Percentiles rank a stretch among this genome's conserved stretches.
Evolutionary conservation across 2,888 invertebrate species (phyloP).

Genomic region (Drosophila melanosoma): DNA sequence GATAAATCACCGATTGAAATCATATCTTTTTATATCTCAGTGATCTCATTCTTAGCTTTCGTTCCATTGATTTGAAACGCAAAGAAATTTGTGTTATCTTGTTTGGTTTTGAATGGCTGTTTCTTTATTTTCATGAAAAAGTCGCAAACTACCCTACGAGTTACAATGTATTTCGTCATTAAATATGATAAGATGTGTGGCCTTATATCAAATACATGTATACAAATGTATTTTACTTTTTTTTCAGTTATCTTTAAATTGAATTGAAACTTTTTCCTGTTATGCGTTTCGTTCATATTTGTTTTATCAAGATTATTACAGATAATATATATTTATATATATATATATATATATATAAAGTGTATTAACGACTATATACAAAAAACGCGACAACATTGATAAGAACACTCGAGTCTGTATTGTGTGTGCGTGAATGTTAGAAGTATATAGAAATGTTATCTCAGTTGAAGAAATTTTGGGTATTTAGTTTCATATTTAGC

Average conservation of each 20-base stretch:
- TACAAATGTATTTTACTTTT: constrained; percentile 36
- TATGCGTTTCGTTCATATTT: constrained; percentile 24
- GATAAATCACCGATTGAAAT: background rate
- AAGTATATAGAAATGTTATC: constrained; percentile 20
- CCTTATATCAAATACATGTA: constrained; percentile 48
- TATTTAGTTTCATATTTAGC: constrained; percentile 20
- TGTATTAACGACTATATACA: constrained; percentile 69
- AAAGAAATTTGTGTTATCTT: background rate
- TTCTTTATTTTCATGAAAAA: constrained; percentile 65
- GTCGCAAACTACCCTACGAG: constrained; percentile 56
- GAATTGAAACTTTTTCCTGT: constrained; percentile 38
- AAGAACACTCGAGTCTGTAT: constrained; percentile 24
- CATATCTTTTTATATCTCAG: background rate
- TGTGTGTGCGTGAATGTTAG: constrained; percentile 24
- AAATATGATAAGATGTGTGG: constrained; percentile 53
- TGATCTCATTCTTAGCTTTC: background rate
- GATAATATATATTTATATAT: constrained; percentile 30
- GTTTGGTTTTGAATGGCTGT: constrained; percentile 53
- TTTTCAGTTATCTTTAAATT: constrained; percentile 32
- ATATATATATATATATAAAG: constrained; percentile 34
- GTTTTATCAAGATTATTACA: constrained; percentile 27
- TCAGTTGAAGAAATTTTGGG: constrained; percentile 17
- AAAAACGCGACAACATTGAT: constrained; percentile 42
- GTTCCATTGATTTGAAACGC: background rate
- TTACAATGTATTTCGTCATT: constrained; percentile 53